phyloP scores from a whole-genome alignment of 1,140 invertebrate species.

The Zaprionus nigranus region DNA sequence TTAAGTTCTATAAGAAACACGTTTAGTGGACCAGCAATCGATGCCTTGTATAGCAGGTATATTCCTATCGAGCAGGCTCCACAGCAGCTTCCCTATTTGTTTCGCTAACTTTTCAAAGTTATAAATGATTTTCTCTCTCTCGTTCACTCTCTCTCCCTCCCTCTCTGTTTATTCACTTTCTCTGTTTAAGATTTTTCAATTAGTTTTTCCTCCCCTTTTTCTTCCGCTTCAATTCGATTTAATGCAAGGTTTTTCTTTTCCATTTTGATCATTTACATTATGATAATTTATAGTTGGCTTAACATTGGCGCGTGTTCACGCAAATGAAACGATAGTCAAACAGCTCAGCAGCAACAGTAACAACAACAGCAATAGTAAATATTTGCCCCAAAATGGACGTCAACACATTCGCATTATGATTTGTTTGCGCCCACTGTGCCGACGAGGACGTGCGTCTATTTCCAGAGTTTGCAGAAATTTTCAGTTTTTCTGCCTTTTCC shows the following conservation, averaged over 20 bases:
- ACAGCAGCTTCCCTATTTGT: background rate
- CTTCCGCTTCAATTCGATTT: background rate
- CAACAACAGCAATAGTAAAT: slow-evolving; percentile 26
- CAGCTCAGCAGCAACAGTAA: background rate
- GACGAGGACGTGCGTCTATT: background rate
- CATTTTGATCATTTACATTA: slow-evolving; percentile 43
- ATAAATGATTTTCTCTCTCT: background rate
- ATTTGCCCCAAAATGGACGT: slow-evolving; percentile 25
- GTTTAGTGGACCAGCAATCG: too few species aligned
- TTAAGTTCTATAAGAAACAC: too few species aligned
- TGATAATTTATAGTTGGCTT: slow-evolving; percentile 41
- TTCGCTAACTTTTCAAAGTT: background rate
- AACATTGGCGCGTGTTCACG: slow-evolving; percentile 18
- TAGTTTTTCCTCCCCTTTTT: slow-evolving; percentile 14
- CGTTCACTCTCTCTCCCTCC: too few species aligned
- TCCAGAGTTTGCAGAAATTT: slow-evolving; percentile 7
- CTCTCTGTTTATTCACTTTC: slow-evolving; percentile 16
- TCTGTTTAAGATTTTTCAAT: slow-evolving; percentile 18
- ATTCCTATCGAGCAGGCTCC: too few species aligned
- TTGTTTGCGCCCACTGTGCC: slow-evolving; percentile 38
- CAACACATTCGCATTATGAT: slow-evolving; percentile 40
- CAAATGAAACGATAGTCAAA: slow-evolving; percentile 54
- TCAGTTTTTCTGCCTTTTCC: slow-evolving; percentile 9
- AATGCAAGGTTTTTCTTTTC: slow-evolving; percentile 5
- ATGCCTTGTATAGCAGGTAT: too few species aligned